Evolutionary conservation across 2,797 vertebrate genomes (phyloP).

Genomic region (Crocodylus rhombifer): DNA sequence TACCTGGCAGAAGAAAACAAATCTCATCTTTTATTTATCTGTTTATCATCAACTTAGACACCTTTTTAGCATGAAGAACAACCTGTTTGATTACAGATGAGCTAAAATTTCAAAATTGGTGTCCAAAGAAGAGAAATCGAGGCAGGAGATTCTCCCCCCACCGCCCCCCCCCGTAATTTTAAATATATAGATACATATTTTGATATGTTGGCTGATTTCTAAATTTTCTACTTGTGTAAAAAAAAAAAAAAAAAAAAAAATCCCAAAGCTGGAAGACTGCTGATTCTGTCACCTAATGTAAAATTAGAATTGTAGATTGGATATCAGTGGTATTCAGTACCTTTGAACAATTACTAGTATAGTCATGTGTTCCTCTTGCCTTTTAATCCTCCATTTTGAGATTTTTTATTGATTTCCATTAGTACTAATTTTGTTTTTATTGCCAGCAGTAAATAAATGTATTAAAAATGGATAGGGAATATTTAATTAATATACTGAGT

Average conservation of each 20-base stretch:
- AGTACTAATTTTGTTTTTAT: not conserved
- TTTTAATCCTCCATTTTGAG: no score
- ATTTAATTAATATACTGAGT: not conserved
- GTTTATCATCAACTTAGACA: not conserved
- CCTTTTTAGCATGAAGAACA: not conserved
- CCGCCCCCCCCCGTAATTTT: no score
- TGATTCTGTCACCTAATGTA: no score
- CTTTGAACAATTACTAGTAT: not conserved
- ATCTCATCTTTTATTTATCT: not conserved
- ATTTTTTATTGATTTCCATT: no score
- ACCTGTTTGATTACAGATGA: not conserved
- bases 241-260: no score
- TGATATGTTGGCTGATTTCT: no score
- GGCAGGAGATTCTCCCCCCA: no score
- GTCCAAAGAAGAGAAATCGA: not conserved
- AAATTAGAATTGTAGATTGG: not conserved
- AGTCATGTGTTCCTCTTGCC: not conserved
- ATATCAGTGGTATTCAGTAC: not conserved
- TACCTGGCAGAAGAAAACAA: not conserved
- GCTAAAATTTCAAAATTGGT: not conserved
- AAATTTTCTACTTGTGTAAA: no score
- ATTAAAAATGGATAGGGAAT: not conserved
- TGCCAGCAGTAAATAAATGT: not conserved
- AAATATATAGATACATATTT: no score
- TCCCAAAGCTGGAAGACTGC: no score